Base-by-base conservation (phyloP, 2,113 vertebrate genomes). In the Columba livia region DNA sequence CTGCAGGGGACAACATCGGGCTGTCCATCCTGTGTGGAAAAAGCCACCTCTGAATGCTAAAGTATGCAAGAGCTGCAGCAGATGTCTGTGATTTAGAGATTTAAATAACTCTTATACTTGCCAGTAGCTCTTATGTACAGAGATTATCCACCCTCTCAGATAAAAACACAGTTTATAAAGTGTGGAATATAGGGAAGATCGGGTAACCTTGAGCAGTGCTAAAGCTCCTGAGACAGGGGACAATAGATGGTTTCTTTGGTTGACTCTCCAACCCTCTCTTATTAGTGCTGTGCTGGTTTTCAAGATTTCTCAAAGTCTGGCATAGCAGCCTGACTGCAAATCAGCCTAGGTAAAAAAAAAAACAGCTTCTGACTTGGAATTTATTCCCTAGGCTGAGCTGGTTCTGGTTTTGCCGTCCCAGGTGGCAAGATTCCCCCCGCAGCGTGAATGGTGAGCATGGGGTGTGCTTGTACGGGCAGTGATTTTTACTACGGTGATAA, bases 401-500 rank as follows among this genome's bases (percentile, higher is more conserved):
- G 31, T 77, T 36, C 44, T 48, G 36, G 14, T 65, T 95, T 65
- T 84, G n/a, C 79, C 73, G 54, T 81, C 50, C 82, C 38, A 31
- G 16, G 65, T 57, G 75, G 12, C 58, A 47, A 0, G 58, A 85
- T 44, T 11, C 25, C 34, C 20, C 25, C 25, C 3, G 4, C 62
- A 28, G 3, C 0, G 1, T 24, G 26, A 11, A 3, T 0, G 6
- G 32, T 34, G 31, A 31, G 64, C 4, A 1, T 42, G 32, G 23
- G 29, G 57, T 24, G 21, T 57, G 66, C 42, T 32, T 40, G 12
- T 26, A 15, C 4, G 36, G 34, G n/a, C 5, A 60, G 71, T 32
- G 28, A 19, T 74, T 85, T 74, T 58, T 50, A 38, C 44, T 65
- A 12, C 85, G 65, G 75, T 94, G 44, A n/a, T 91, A 85, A 91